These are phyloP conservation scores for Hippopotamus amphibius DNA, from an alignment of 2,113 vertebrate species.

Conservation along the genomic window DNA sequence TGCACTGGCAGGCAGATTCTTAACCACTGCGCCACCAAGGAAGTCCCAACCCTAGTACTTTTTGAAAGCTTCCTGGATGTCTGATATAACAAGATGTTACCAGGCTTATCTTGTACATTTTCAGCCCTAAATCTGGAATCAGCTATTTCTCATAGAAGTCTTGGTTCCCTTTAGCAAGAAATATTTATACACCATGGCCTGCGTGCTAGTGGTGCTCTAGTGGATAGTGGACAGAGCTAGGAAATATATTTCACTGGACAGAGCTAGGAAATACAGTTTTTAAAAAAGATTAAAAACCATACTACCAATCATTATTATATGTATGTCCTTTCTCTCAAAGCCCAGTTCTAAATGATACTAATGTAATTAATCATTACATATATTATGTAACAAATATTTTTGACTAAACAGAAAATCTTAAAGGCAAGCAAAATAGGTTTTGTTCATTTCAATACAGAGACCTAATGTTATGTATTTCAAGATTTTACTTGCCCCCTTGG, in stretches of 20 bases:
- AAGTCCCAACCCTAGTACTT: not conserved
- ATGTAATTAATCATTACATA: not conserved
- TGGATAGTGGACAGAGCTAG: not conserved
- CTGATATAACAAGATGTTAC: not conserved
- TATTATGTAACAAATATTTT: conserved; percentile 32
- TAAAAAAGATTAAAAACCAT: not conserved
- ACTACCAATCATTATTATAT: not conserved
- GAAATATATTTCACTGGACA: not conserved
- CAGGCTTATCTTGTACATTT: not conserved
- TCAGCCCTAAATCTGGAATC: not conserved
- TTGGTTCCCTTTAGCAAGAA: not conserved
- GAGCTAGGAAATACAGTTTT: not conserved
- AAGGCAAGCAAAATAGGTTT: conserved; percentile 28
- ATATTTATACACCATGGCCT: not conserved
- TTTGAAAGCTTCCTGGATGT: not conserved
- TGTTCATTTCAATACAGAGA: conserved; percentile 3
- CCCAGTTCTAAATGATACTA: not conserved
- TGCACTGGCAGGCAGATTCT: too few relatives aligned
- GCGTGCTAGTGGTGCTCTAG: not conserved
- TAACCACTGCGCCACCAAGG: too few relatives aligned
- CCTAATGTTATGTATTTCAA: not conserved
- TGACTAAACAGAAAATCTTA: conserved; percentile 46
- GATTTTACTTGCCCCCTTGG: not conserved
- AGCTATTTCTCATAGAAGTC: not conserved
- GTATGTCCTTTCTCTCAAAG: not conserved